These are phyloP conservation scores for Falco concolor DNA, from an alignment of 2,797 vertebrate species.

Conservation along the genomic window DNA sequence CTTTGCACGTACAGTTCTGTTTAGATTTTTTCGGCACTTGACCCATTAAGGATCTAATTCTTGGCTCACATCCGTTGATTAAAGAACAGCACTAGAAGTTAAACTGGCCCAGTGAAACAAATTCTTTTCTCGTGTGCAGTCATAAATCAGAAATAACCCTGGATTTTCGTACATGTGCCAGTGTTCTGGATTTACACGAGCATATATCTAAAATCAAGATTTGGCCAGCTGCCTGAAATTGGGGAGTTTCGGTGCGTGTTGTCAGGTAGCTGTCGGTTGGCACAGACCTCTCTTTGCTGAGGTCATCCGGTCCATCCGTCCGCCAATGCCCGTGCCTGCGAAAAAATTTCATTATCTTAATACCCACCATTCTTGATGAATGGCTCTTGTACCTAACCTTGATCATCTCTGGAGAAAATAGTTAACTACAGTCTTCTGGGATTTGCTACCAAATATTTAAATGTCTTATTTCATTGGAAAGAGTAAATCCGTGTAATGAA, in stretches of 20 bases:
- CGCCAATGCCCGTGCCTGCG: background rate
- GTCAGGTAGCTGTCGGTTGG: background rate
- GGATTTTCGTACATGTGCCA: background rate
- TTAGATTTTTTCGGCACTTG: background rate
- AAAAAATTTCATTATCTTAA: background rate
- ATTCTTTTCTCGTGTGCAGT: background rate
- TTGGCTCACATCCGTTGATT: background rate
- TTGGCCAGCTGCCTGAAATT: background rate
- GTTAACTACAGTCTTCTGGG: background rate
- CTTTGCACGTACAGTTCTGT: background rate
- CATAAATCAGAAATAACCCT: background rate
- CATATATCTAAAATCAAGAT: background rate
- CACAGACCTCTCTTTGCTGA: background rate
- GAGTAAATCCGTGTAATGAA: background rate
- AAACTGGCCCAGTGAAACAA: background rate
- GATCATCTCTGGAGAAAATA: background rate
- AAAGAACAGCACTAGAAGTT: background rate
- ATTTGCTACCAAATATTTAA: constrained; percentile 5
- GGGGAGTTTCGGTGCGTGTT: background rate
- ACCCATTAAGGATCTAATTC: background rate
- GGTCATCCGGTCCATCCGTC: background rate
- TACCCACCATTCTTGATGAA: background rate
- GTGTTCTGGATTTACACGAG: background rate
- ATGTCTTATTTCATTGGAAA: background rate
- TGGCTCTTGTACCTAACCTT: background rate